Percentiles rank a stretch among this genome's conserved stretches.
These are phyloP conservation scores for Sebastes wilsoni DNA, from an alignment of 2,797 vertebrate genomes.

Conservation along the genomic window DNA sequence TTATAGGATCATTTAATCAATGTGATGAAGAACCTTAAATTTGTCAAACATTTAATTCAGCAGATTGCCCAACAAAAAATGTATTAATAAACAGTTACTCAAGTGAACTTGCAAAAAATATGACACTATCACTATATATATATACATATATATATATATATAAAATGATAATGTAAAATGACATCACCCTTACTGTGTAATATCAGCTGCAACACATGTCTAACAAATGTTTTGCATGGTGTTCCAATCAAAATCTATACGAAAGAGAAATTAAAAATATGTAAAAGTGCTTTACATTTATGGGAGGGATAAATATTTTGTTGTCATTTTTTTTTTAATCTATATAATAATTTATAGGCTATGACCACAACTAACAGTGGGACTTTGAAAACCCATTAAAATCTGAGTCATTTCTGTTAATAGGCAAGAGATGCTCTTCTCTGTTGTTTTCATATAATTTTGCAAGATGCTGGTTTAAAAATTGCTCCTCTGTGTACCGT, in stretches of 20 bases:
- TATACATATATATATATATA: not conserved
- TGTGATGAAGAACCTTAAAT: constrained; percentile 16
- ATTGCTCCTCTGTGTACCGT: not conserved
- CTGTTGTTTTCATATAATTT: constrained; percentile 2
- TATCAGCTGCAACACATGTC: not conserved
- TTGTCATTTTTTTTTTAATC: not conserved
- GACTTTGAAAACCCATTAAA: not conserved
- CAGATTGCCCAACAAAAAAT: not conserved
- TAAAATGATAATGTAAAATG: not conserved
- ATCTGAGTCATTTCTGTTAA: not conserved
- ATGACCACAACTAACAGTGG: not conserved
- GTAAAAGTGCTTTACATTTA: not conserved
- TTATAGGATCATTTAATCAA: constrained; percentile 5
- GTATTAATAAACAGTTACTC: not conserved
- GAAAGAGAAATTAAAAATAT: not conserved
- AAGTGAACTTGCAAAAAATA: not conserved
- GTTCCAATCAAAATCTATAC: not conserved
- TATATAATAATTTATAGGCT: not conserved
- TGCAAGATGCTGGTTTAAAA: not conserved
- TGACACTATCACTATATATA: not conserved
- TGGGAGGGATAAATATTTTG: not conserved
- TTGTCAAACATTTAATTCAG: constrained; percentile 1
- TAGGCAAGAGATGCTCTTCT: not conserved
- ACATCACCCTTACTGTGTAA: not conserved
- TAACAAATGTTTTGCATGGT: not conserved